phyloP scores from a whole-genome alignment of 2,113 vertebrate genomes.

The Archilochus colubris region DNA sequence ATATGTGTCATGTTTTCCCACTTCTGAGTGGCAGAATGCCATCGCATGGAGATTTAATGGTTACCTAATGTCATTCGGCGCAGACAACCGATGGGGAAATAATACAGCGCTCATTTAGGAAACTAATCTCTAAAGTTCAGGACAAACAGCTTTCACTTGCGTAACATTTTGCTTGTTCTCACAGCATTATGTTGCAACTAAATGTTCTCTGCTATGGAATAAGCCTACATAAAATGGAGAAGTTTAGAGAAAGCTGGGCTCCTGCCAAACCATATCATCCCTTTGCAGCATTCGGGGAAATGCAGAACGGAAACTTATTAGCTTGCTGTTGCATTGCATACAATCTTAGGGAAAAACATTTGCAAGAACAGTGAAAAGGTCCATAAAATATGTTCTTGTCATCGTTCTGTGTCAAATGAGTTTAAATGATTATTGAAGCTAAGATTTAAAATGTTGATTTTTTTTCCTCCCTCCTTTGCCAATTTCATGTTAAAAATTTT shows the following conservation, averaged over 20 bases:
- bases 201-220: conserved; percentile 70
- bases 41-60: conserved; percentile 30
- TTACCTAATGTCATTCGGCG: conserved; percentile 57
- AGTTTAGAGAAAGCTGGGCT: conserved; percentile 55
- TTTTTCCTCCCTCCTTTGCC: not conserved
- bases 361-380: conserved; percentile 48
- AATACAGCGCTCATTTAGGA: conserved; percentile 70
- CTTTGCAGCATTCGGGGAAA: conserved; percentile 65
- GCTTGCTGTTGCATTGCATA: not conserved
- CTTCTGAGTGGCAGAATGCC: conserved; percentile 21
- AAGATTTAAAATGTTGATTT: not conserved
- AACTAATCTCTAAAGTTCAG: conserved; percentile 68
- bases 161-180: conserved; percentile 56
- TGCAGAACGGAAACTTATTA: conserved; percentile 45
- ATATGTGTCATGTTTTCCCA: conserved; percentile 14
- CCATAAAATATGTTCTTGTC: not conserved
- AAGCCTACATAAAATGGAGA: conserved; percentile 67
- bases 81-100: conserved; percentile 66
- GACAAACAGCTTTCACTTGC: conserved; percentile 70
- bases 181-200: conserved; percentile 62
- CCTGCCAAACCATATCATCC: conserved; percentile 62
- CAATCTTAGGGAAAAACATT: conserved; percentile 10
- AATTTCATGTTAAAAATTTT: not conserved
- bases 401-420: not conserved
- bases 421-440: not conserved